Percentiles rank a stretch among this genome's conserved stretches.
Conservation (phyloP, 2,888 invertebrate genomes). For the Heteromurus nitidus region DNA sequence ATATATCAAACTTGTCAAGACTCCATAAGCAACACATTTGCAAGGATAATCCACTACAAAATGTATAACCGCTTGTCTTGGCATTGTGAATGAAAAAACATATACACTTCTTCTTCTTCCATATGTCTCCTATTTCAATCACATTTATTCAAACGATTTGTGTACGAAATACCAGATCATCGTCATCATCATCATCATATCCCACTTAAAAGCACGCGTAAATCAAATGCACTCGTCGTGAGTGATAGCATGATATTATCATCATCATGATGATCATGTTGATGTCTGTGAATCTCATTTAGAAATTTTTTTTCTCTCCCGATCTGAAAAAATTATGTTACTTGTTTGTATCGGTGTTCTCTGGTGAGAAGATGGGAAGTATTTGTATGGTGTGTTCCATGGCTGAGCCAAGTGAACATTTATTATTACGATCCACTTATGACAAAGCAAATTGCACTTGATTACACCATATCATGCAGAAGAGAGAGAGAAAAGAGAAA, state of each 20-base stretch:
- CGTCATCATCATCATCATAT: neutral
- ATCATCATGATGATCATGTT: too few species aligned
- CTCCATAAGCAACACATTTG: neutral
- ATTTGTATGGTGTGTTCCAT: too few species aligned
- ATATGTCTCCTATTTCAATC: neutral
- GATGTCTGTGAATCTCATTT: neutral
- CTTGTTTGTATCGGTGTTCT: too few species aligned
- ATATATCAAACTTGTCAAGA: constrained; percentile 39
- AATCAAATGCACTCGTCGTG: neutral
- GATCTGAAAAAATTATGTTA: too few species aligned
- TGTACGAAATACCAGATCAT: neutral
- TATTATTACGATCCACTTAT: constrained; percentile 58
- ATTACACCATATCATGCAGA: constrained; percentile 56
- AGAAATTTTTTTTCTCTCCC: too few species aligned
- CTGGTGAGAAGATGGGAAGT: too few species aligned
- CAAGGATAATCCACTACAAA: neutral
- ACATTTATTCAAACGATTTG: neutral
- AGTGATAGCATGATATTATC: too few species aligned
- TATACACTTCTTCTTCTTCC: too few species aligned
- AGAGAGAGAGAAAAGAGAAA: neutral
- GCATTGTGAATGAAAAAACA: too few species aligned
- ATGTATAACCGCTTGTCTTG: neutral
- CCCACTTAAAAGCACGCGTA: too few species aligned
- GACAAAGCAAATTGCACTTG: constrained; percentile 60
- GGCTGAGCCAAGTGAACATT: too few species aligned